Conservation (phyloP, 2,797 vertebrate species). For the Enteromius trimaculatus region DNA sequence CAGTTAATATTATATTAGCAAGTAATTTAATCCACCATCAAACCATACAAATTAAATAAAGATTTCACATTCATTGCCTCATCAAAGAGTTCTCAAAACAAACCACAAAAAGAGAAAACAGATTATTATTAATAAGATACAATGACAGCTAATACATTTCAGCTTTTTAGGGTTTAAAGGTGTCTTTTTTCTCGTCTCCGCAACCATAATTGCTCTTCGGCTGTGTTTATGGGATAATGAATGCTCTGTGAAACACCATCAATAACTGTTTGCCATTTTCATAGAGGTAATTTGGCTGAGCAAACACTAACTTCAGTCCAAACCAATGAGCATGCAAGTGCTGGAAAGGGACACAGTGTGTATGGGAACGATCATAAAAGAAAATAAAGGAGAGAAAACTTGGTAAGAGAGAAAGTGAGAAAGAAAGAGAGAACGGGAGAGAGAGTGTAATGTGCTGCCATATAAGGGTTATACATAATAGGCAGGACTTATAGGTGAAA, state of each 20-base stretch:
- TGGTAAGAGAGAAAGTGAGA: background rate
- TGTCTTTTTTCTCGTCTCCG: background rate
- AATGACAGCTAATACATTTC: background rate
- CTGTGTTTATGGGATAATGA: conserved; percentile 25
- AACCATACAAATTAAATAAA: conserved; percentile 11
- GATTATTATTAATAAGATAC: background rate
- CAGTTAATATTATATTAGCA: background rate
- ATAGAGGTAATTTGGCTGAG: conserved; percentile 40
- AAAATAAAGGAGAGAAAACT: background rate
- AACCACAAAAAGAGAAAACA: background rate
- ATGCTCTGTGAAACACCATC: conserved; percentile 29
- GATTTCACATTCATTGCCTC: background rate
- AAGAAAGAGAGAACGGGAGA: no score
- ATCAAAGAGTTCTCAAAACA: background rate
- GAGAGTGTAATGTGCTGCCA: background rate
- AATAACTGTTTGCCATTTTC: conserved; percentile 37
- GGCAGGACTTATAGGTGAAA: background rate
- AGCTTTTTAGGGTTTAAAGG: conserved; percentile 12
- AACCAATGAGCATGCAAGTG: conserved; percentile 10
- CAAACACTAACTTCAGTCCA: conserved; percentile 41
- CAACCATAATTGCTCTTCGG: conserved; percentile 29
- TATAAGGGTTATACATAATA: conserved; percentile 3
- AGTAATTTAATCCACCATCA: background rate
- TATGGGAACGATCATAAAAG: background rate
- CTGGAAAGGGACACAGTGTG: background rate